Base-by-base conservation (phyloP, 2,797 vertebrate species). In the Picus viridis region DNA sequence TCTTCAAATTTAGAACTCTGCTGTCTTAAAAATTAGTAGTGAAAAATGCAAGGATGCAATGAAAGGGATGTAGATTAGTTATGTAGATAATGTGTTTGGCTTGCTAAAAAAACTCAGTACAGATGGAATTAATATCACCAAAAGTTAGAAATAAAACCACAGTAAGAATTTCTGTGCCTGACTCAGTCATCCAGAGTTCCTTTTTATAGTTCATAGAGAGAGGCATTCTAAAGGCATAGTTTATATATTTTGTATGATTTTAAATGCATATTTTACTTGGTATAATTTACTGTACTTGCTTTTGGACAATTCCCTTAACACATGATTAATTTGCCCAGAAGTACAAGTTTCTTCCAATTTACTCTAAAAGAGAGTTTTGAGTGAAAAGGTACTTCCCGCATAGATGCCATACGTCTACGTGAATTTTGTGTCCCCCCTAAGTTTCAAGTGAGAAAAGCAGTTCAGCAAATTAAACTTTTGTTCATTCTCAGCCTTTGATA, bases 401-500 rank as follows among this genome's bases (percentile, higher is more conserved):
- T n/a, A n/a, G n/a, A n/a, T n/a, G n/a, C n/a, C n/a, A n/a, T 23
- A 22, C 49, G 24, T 49, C 49, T 49, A 24, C 7, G 17, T 49
- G 22, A 12, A 47, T 78, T 89, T 74, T 63, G 26, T 7, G 58
- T 87, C 62, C 83, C 30, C 51, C 0, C 0, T 62, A 76, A 68
- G 8, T n/a, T 85, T 90, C 75, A 90, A 57, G 29, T 92, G 65
- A 93, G 57, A 81, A 89, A 73, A 86, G n/a, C 71, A 51, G 57
- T 56, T 91, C 12, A 43, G 6, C 41, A 15, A 80, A 69, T 86
- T 93, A 56, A 89, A 84, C 36, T 75, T 82, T 5, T 5, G 5
- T 88, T 88, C 45, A 23, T 84, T 89, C 75, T 32, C 24, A 85
- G 27, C 23, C 43, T 90, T 84, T 79, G 77, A 70, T 70, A 86